Conservation (phyloP, 2,888 invertebrate genomes). For the Plagiodera versicolora region DNA sequence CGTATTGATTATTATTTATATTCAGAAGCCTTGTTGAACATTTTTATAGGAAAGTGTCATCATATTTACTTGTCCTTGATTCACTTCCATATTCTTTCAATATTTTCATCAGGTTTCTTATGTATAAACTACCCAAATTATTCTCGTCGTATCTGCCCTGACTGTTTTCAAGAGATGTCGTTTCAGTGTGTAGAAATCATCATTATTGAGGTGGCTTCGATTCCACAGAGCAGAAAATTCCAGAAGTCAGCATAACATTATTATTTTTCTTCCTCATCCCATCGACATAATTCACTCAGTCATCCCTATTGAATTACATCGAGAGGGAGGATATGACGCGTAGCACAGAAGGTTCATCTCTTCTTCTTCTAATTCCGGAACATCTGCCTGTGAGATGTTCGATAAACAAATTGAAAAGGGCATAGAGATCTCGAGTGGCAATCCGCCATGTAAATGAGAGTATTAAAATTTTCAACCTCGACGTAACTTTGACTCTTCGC, state of each 20-base stretch:
- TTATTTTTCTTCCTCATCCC: slow-evolving; percentile 13
- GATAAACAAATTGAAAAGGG: slow-evolving; percentile 14
- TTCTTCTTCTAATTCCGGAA: slow-evolving; percentile 6
- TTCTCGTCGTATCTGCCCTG: too few relatives aligned
- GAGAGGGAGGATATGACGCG: slow-evolving; percentile 8
- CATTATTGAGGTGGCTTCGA: too few relatives aligned
- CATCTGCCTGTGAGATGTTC: slow-evolving; percentile 10
- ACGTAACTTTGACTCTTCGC: slow-evolving; percentile 5
- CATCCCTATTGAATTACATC: slow-evolving; percentile 7
- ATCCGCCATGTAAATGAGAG: slow-evolving; percentile 14
- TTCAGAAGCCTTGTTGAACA: too few relatives aligned
- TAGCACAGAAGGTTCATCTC: slow-evolving; percentile 6
- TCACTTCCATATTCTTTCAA: too few relatives aligned
- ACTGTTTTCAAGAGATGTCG: too few relatives aligned
- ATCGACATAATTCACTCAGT: slow-evolving; percentile 3
- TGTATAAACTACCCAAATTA: too few relatives aligned
- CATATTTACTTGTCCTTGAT: too few relatives aligned
- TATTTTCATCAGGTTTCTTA: too few relatives aligned
- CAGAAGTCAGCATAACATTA: slow-evolving; percentile 2
- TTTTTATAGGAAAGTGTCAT: too few relatives aligned
- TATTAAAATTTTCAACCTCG: slow-evolving; percentile 11
- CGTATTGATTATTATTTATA: too few relatives aligned
- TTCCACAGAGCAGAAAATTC: not conserved
- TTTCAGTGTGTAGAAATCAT: too few relatives aligned
- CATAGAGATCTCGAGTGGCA: slow-evolving; percentile 1